These are phyloP conservation scores for Eugnorisma glareosa DNA, from an alignment of 2,888 invertebrate species.

Conservation along the genomic window DNA sequence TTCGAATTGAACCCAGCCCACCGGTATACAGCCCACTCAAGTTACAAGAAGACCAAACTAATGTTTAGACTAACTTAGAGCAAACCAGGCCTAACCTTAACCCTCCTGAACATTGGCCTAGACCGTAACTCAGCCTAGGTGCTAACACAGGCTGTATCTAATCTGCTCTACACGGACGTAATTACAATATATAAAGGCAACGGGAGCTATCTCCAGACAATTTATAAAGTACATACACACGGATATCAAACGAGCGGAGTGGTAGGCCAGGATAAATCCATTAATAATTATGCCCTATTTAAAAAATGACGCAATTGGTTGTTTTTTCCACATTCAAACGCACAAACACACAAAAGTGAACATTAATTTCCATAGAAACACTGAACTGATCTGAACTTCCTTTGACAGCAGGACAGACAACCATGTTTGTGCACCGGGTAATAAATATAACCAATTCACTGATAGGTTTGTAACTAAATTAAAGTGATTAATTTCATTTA, in stretches of 20 bases:
- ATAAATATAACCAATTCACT: not conserved
- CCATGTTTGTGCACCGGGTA: not conserved
- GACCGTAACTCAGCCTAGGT: conserved; percentile 7
- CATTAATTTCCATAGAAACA: not conserved
- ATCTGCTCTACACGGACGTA: conserved; percentile 38
- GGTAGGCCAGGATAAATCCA: no score
- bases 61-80: not conserved
- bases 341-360: no score
- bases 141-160: conserved; percentile 36
- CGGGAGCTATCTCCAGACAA: conserved; percentile 41
- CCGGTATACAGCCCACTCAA: not conserved
- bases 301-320: not conserved
- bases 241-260: not conserved
- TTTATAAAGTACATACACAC: conserved; percentile 25
- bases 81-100: conserved; percentile 1
- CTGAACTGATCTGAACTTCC: not conserved
- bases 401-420: not conserved
- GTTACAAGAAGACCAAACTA: not conserved
- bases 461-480: no score
- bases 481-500: no score
- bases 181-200: conserved; percentile 53
- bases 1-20: not conserved
- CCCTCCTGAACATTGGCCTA: not conserved
- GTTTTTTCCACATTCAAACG: no score
- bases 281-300: not conserved